phyloP scores from a whole-genome alignment of 1,140 invertebrate species.

The Drosophila asahinai region DNA sequence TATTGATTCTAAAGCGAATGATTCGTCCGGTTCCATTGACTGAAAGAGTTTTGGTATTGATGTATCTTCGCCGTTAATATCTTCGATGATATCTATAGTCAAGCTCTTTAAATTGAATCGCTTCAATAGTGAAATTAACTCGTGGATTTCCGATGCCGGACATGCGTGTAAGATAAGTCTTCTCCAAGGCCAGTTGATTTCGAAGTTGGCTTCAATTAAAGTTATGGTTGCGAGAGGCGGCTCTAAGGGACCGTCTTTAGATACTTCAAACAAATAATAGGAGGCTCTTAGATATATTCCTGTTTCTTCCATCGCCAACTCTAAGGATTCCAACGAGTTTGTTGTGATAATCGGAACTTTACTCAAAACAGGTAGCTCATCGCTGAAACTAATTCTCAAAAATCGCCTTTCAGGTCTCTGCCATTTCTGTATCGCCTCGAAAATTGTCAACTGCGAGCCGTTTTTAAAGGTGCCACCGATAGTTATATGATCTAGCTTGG shows the following conservation, averaged over 20 bases:
- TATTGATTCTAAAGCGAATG: background rate
- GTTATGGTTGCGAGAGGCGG: background rate
- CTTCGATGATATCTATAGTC: background rate
- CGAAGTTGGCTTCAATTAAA: background rate
- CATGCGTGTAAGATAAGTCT: background rate
- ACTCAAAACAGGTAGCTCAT: background rate
- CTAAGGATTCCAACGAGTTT: background rate
- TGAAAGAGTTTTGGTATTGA: background rate
- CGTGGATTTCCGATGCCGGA: background rate
- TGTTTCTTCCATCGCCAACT: no score
- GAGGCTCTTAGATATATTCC: background rate
- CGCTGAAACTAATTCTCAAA: background rate
- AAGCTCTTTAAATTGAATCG: background rate
- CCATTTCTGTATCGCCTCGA: background rate
- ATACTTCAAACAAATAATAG: background rate
- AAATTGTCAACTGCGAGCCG: background rate
- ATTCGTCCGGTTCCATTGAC: background rate
- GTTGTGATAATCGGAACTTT: background rate
- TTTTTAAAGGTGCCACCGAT: background rate
- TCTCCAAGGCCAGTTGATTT: background rate
- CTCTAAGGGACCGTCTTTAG: background rate
- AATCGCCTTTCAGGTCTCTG: background rate
- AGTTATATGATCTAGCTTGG: background rate
- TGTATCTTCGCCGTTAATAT: rapidly evolving
- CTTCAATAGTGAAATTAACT: background rate